Conservation (phyloP, 2,888 invertebrate species). For the Coenonympha glycerion region DNA sequence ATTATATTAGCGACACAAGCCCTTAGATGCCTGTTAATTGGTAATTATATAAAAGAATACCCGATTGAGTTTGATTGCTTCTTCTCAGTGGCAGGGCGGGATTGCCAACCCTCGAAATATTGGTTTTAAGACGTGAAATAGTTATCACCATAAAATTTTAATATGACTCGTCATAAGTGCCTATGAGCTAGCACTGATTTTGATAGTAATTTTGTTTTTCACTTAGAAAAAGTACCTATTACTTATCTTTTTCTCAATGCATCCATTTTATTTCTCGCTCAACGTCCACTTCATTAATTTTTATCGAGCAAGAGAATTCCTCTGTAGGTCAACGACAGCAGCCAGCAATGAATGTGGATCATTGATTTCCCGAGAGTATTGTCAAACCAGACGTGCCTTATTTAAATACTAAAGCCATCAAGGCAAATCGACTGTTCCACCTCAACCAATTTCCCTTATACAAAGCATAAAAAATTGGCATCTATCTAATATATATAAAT, state of each 20-base stretch:
- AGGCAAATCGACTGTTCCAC: slow-evolving; percentile 19
- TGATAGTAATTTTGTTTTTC: too few relatives aligned
- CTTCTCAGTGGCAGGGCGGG: too few relatives aligned
- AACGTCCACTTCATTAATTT: slow-evolving; percentile 43
- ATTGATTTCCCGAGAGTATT: slow-evolving; percentile 67
- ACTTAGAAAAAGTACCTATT: too few relatives aligned
- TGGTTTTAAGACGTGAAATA: too few relatives aligned
- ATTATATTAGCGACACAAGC: too few relatives aligned
- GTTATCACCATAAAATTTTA: too few relatives aligned
- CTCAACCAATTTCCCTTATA: slow-evolving; percentile 5
- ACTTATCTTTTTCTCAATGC: neutral
- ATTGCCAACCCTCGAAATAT: too few relatives aligned
- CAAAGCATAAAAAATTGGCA: neutral
- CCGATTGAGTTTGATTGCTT: too few relatives aligned
- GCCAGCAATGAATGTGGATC: slow-evolving; percentile 46
- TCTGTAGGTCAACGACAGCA: slow-evolving; percentile 49
- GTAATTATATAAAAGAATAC: too few relatives aligned
- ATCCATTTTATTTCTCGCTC: neutral
- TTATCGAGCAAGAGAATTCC: slow-evolving; percentile 41
- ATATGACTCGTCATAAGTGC: too few relatives aligned
- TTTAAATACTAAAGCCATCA: slow-evolving; percentile 43
- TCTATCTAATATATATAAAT: neutral
- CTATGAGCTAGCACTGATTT: too few relatives aligned
- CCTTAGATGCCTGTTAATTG: too few relatives aligned
- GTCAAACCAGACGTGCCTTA: slow-evolving; percentile 55